phyloP scores from a whole-genome alignment of 2,113 vertebrate species.

The Speoplatyrhinus poulsoni region DNA sequence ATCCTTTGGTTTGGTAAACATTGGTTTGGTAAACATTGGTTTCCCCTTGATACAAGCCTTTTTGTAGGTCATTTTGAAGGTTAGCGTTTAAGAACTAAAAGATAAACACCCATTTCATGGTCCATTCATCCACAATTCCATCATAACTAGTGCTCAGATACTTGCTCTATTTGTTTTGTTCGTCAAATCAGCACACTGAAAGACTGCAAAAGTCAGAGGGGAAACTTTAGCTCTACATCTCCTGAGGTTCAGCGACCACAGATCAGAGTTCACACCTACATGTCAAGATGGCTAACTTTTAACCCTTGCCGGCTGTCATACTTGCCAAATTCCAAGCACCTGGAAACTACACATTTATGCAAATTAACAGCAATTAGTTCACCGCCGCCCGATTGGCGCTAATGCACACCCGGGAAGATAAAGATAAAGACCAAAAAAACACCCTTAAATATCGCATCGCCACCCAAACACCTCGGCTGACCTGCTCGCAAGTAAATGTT shows the following conservation, averaged over 20 bases:
- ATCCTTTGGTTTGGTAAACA: no score
- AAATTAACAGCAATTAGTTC: slow-evolving; percentile 44
- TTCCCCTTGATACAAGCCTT: slow-evolving; percentile 8
- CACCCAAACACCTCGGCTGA: slow-evolving; percentile 27
- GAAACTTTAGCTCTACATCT: not conserved
- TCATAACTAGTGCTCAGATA: slow-evolving; percentile 25
- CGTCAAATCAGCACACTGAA: not conserved
- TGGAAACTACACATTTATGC: slow-evolving; percentile 45
- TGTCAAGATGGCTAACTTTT: slow-evolving; percentile 4
- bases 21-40: no score
- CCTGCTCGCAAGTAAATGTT: slow-evolving; percentile 20
- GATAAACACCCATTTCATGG: slow-evolving; percentile 10
- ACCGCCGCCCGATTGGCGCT: slow-evolving; percentile 42
- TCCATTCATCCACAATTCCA: slow-evolving; percentile 6
- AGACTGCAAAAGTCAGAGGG: not conserved
- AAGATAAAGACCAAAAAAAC: slow-evolving; percentile 26
- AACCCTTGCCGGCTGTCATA: slow-evolving; percentile 39
- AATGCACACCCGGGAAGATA: slow-evolving; percentile 36
- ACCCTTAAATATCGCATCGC: slow-evolving; percentile 35
- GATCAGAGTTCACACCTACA: slow-evolving; percentile 30
- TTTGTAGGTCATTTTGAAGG: slow-evolving; percentile 22
- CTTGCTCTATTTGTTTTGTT: slow-evolving; percentile 2
- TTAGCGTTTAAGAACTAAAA: slow-evolving; percentile 30
- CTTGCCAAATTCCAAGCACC: slow-evolving; percentile 30
- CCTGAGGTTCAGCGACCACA: slow-evolving; percentile 11